Percentiles rank a stretch among this genome's conserved stretches.
Conservation (phyloP, 35 echinoderm and acorn worm genomes). For the Patiria miniata region DNA sequence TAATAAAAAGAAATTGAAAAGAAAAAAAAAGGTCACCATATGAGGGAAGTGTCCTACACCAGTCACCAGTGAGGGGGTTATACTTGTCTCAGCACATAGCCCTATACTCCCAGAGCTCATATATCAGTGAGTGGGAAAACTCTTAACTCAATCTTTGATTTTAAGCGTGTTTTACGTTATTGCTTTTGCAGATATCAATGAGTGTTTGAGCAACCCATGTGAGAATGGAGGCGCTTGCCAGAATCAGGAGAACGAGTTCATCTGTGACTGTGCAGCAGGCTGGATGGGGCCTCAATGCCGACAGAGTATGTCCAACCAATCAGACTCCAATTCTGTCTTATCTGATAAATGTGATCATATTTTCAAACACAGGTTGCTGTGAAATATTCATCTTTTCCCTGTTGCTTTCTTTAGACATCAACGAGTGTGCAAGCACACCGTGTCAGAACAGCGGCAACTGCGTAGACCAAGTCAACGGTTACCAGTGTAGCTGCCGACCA, state of each 20-base stretch:
- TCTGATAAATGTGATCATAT: too few relatives aligned
- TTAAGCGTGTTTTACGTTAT: background rate
- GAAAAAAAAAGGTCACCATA: too few relatives aligned
- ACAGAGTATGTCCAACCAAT: background rate
- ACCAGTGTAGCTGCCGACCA: constrained; percentile 50
- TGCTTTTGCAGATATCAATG: constrained; percentile 30
- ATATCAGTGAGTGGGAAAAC: too few relatives aligned
- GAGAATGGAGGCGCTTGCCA: background rate
- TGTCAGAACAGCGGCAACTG: constrained; percentile 73
- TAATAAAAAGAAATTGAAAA: too few relatives aligned
- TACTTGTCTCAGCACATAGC: too few relatives aligned
- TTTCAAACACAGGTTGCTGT: too few relatives aligned
- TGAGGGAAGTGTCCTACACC: too few relatives aligned
- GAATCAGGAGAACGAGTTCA: background rate
- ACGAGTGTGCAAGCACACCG: constrained; percentile 3
- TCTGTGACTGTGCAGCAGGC: constrained; percentile 34
- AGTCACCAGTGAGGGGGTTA: too few relatives aligned
- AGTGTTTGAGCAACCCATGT: constrained; percentile 26
- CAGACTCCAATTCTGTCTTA: too few relatives aligned
- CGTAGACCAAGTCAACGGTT: constrained; percentile 56
- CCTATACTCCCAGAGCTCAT: too few relatives aligned
- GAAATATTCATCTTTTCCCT: too few relatives aligned
- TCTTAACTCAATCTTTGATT: too few relatives aligned
- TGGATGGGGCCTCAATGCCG: constrained; percentile 22
- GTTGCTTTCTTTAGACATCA: background rate